Conservation (phyloP, 1,140 invertebrate genomes). For the Achroia grisella region DNA sequence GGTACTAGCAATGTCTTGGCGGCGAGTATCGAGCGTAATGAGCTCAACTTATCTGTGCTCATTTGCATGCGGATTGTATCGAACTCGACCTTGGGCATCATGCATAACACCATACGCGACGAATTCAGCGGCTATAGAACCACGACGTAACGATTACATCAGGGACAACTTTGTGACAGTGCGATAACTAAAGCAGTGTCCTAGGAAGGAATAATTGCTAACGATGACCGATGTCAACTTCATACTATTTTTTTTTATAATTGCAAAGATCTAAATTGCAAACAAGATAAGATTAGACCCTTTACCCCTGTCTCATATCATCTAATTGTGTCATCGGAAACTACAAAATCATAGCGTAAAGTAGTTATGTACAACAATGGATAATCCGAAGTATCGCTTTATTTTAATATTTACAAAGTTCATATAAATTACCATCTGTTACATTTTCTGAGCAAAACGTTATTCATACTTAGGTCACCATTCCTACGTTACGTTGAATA, state of each 20-base stretch:
- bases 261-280: too few relatives aligned
- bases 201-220: too few relatives aligned
- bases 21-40: slow-evolving; percentile 51
- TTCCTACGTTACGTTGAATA: slow-evolving; percentile 34
- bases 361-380: slow-evolving; percentile 7
- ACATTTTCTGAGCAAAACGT: slow-evolving; percentile 28
- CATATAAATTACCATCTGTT: slow-evolving; percentile 14
- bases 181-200: too few relatives aligned
- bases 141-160: slow-evolving; percentile 9
- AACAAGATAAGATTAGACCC: too few relatives aligned
- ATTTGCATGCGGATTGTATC: slow-evolving; percentile 62
- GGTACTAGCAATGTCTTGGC: slow-evolving; percentile 31
- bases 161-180: slow-evolving; percentile 4
- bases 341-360: too few relatives aligned
- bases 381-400: background rate
- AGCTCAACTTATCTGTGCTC: slow-evolving; percentile 58
- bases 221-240: too few relatives aligned
- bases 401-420: slow-evolving; percentile 17
- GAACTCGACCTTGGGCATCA: slow-evolving; percentile 63
- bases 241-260: too few relatives aligned
- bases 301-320: too few relatives aligned
- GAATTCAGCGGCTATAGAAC: slow-evolving; percentile 22
- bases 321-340: too few relatives aligned
- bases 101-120: slow-evolving; percentile 36
- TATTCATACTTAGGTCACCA: slow-evolving; percentile 36